A percentile compares a stretch with the other conserved stretches of the same genome.
phyloP scores from a whole-genome alignment of 2,888 invertebrate species.

The Zele albiditarsus region DNA sequence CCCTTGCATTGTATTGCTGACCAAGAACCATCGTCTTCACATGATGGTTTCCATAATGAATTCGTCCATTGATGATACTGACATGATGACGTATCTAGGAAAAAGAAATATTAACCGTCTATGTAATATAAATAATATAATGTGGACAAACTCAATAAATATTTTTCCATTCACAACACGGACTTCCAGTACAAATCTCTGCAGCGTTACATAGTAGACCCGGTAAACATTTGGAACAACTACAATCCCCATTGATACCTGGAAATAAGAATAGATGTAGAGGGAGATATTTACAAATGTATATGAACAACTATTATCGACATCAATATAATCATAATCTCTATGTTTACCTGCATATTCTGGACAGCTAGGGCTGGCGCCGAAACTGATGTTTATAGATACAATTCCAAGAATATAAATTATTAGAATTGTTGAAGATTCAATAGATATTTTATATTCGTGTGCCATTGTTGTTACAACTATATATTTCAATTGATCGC shows the following conservation, averaged over 20 bases:
- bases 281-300: neutral
- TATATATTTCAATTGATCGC: neutral
- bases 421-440: neutral
- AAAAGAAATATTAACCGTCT: too few species aligned
- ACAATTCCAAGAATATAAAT: neutral
- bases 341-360: conserved; percentile 4
- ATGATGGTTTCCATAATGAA: conserved; percentile 39
- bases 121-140: too few species aligned
- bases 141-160: too few species aligned
- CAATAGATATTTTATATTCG: neutral
- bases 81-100: conserved; percentile 17
- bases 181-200: conserved; percentile 19
- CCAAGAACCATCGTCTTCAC: conserved; percentile 36
- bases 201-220: conserved; percentile 13
- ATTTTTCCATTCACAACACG: neutral
- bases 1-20: conserved; percentile 48
- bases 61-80: conserved; percentile 21
- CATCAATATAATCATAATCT: neutral
- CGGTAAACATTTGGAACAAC: conserved; percentile 25
- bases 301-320: neutral
- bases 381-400: neutral
- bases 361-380: conserved; percentile 2
- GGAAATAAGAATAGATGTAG: conserved; percentile 1
- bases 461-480: neutral
- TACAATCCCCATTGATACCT: conserved; percentile 26